A percentile compares a stretch with the other conserved stretches of the same genome.
phyloP scores from a whole-genome alignment of 2,888 invertebrate species.

The Eupithecia subumbrata region DNA sequence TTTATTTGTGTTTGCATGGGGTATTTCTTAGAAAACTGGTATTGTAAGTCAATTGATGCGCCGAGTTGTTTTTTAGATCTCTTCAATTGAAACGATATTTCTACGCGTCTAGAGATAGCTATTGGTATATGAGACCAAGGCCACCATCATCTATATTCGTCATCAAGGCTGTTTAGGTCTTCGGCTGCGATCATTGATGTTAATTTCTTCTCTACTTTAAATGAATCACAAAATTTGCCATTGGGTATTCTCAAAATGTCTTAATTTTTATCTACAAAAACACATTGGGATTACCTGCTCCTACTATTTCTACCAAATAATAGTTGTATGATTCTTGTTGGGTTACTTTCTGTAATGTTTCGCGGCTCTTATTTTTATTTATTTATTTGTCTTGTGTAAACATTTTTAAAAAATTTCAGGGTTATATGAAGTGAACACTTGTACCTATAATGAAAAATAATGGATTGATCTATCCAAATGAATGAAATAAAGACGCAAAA shows the following conservation, averaged over 20 bases:
- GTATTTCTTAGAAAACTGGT: constrained; percentile 49
- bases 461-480: not conserved
- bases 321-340: constrained; percentile 1
- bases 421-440: constrained; percentile 1
- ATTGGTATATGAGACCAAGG: constrained; percentile 20
- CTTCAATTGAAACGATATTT: constrained; percentile 18
- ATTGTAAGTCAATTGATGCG: constrained; percentile 42
- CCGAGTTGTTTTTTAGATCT: constrained; percentile 50
- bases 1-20: constrained; percentile 65
- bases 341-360: constrained; percentile 9
- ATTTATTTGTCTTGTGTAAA: not conserved
- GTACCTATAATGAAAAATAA: not conserved
- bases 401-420: constrained; percentile 21
- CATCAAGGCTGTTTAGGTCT: constrained; percentile 46
- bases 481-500: not conserved
- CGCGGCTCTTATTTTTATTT: not conserved
- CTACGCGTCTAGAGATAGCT: constrained; percentile 32
- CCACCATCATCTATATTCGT: constrained; percentile 28
- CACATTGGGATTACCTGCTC: constrained; percentile 11
- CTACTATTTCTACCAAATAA: constrained; percentile 7
- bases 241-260: constrained; percentile 21
- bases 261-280: constrained; percentile 15
- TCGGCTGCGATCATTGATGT: not conserved
- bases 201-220: constrained; percentile 27
- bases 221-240: constrained; percentile 17